Conservation (phyloP, 23 tunicate species). For the Styela clava region DNA sequence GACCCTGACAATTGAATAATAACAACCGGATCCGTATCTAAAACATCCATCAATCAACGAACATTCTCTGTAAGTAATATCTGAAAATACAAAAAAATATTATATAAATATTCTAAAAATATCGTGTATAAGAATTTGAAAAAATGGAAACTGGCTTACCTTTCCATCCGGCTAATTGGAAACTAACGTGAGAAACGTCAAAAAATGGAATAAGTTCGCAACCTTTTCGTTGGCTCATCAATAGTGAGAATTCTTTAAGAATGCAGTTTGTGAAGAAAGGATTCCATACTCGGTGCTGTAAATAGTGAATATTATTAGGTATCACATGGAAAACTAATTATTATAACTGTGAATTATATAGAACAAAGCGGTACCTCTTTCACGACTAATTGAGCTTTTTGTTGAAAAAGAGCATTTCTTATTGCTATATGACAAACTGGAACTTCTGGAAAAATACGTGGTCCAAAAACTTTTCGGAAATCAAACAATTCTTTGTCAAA, state of each 20-base stretch:
- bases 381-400: constrained; percentile 2
- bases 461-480: constrained; percentile 45
- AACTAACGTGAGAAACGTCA: constrained; percentile 21
- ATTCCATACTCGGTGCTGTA: constrained; percentile 49
- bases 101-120: too few species aligned
- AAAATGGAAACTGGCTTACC: constrained; percentile 20
- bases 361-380: constrained; percentile 16
- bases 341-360: not conserved
- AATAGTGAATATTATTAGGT: too few species aligned
- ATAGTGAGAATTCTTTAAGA: not conserved
- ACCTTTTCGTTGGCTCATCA: constrained; percentile 15
- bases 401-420: constrained; percentile 55
- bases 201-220: constrained; percentile 58
- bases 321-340: too few species aligned
- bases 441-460: constrained; percentile 66
- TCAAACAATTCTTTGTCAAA: constrained; percentile 47
- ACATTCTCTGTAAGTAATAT: constrained; percentile 31
- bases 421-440: constrained; percentile 84
- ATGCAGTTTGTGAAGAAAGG: constrained; percentile 36
- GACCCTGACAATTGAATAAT: constrained; percentile 31
- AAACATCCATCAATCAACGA: constrained; percentile 42
- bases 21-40: constrained; percentile 5
- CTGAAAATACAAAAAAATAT: too few species aligned
- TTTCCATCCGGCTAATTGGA: constrained; percentile 79
- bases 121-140: not conserved